A percentile compares a stretch with the other conserved stretches of the same genome.
phyloP scores from a whole-genome alignment of 2,888 invertebrate species.

The Drosophila antonietae region DNA sequence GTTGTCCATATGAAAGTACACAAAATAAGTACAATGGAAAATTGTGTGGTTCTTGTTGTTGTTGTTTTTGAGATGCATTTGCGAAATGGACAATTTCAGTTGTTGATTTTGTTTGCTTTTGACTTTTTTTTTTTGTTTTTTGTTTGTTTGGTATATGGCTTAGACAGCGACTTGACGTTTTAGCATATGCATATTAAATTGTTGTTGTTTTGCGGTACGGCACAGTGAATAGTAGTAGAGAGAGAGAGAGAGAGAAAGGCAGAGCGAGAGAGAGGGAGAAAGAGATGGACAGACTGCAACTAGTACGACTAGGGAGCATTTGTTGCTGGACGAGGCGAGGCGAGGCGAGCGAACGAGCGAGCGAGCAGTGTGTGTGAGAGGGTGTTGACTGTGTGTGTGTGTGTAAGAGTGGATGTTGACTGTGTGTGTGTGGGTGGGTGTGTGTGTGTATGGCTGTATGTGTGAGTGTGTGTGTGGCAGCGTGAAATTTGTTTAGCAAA shows the following conservation, averaged over 20 bases:
- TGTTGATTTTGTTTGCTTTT: constrained; percentile 4
- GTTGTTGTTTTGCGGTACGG: constrained; percentile 47
- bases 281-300: constrained; percentile 31
- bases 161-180: constrained; percentile 65
- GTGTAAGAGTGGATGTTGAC: neutral
- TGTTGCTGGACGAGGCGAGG: constrained; percentile 50
- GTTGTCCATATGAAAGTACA: constrained; percentile 74
- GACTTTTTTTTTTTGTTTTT: neutral
- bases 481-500: constrained; percentile 57
- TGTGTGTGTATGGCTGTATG: neutral
- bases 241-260: constrained; percentile 26
- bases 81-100: constrained; percentile 63
- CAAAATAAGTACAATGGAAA: constrained; percentile 42
- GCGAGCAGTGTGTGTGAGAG: constrained; percentile 39
- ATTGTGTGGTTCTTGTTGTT: constrained; percentile 20
- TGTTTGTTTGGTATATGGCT: constrained; percentile 30
- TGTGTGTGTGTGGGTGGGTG: constrained; percentile 6
- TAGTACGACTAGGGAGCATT: constrained; percentile 27
- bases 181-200: constrained; percentile 64
- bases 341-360: constrained; percentile 56
- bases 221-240: constrained; percentile 47
- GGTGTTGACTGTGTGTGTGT: neutral
- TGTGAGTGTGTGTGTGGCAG: constrained; percentile 37
- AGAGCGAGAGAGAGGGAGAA: constrained; percentile 18
- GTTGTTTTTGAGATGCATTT: constrained; percentile 67